Conservation (phyloP, 2,113 vertebrate species). For the Empidonax traillii region DNA sequence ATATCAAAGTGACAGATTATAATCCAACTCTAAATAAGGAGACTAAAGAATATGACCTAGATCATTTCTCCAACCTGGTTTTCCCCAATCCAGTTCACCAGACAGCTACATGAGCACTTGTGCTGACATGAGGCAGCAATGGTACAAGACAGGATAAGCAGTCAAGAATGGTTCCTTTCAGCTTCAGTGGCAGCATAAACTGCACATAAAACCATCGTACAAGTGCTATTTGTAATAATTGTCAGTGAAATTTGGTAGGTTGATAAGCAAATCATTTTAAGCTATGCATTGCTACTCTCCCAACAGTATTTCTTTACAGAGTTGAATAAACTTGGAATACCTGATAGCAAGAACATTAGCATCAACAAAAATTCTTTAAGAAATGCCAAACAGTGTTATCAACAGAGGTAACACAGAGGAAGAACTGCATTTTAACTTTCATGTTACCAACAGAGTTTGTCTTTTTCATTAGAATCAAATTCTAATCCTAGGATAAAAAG, state of each 20-base stretch:
- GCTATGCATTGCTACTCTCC: not conserved
- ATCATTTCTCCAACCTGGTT: not conserved
- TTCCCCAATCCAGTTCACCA: not conserved
- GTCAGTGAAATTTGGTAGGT: not conserved
- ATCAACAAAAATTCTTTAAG: not conserved
- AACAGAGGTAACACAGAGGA: not conserved
- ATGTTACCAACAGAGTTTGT: not conserved
- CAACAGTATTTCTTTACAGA: not conserved
- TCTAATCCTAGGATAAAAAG: not conserved
- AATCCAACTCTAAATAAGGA: not conserved
- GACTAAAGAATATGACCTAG: not conserved
- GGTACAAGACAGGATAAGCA: not conserved
- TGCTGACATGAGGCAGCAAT: not conserved
- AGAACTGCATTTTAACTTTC: not conserved
- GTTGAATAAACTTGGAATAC: not conserved
- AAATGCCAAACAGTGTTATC: not conserved
- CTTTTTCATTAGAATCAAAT: not conserved
- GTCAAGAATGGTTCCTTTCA: not conserved
- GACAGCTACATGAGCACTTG: not conserved
- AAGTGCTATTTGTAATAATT: not conserved
- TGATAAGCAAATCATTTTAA: not conserved
- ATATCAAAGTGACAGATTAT: not conserved
- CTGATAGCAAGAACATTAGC: not conserved
- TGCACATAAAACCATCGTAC: not conserved
- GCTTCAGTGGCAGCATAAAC: not conserved